Conservation (phyloP, 2,113 vertebrate species). For the Dissostichus mawsoni region DNA sequence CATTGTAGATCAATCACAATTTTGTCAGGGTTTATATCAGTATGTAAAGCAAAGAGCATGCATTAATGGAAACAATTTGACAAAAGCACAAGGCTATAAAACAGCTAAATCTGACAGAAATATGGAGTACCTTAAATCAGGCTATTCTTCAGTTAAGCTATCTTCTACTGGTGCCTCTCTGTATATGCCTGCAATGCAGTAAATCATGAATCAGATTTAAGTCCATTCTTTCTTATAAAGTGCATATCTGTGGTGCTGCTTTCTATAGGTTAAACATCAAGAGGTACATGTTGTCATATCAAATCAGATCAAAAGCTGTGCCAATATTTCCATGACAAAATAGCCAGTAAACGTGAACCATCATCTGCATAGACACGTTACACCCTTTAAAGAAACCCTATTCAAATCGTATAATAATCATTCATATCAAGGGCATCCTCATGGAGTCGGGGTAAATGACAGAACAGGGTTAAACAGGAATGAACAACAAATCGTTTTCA, state of each 20-base stretch:
- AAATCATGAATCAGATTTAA: neutral
- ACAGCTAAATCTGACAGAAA: neutral
- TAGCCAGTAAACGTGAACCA: neutral
- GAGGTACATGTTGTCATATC: neutral
- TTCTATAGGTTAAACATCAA: neutral
- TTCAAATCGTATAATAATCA: neutral
- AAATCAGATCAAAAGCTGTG: neutral
- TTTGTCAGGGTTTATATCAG: neutral
- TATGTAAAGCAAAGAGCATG: neutral
- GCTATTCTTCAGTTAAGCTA: neutral
- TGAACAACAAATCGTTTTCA: conserved; percentile 3
- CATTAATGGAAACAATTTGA: neutral
- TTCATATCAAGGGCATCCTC: neutral
- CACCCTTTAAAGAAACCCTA: neutral
- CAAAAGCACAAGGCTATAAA: neutral
- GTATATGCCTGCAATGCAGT: no score
- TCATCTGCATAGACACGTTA: neutral
- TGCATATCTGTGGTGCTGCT: neutral
- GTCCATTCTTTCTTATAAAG: neutral
- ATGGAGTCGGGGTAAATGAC: neutral
- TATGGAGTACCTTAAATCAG: neutral
- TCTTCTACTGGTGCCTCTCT: neutral
- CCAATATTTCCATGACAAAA: neutral
- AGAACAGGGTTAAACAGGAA: neutral
- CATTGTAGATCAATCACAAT: neutral